Percentiles rank a stretch among this genome's conserved stretches.
Conservation (phyloP, 2,888 invertebrate species). For the Epinotia brunnichana region DNA sequence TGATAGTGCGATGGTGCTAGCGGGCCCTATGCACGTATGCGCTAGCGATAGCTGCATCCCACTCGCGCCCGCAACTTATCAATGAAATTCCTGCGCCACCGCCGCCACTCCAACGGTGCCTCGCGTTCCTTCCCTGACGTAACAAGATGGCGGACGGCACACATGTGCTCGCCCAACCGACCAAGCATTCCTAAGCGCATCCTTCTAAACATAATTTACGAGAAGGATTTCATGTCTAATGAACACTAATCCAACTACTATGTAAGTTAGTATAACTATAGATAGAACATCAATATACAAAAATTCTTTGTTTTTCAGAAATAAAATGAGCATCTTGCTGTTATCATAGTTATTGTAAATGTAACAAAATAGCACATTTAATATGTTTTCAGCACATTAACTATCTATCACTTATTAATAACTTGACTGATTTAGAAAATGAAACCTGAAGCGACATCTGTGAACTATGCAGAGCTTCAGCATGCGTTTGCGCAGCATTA, state of each 20-base stretch:
- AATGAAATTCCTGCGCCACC: conserved; percentile 76
- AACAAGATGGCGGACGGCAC: conserved; percentile 75
- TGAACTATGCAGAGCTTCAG: background rate
- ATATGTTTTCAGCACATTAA: background rate
- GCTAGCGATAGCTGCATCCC: conserved; percentile 66
- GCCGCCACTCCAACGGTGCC: conserved; percentile 69
- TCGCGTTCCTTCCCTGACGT: conserved; percentile 76
- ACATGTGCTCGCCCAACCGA: conserved; percentile 48
- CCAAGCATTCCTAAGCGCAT: conserved; percentile 38
- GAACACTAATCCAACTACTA: background rate
- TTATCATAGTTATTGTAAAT: background rate
- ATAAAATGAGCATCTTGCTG: background rate
- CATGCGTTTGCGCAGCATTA: background rate
- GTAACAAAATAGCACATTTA: background rate
- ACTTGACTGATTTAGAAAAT: background rate
- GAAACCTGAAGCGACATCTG: conserved; percentile 14
- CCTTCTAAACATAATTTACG: conserved; percentile 27
- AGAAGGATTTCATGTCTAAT: background rate
- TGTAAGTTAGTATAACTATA: background rate
- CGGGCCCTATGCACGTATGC: conserved; percentile 45
- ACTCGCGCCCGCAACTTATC: conserved; percentile 76
- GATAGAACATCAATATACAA: background rate
- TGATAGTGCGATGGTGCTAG: conserved; percentile 20
- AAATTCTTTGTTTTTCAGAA: background rate
- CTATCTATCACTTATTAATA: background rate